Evolutionary conservation across 2,888 invertebrate genomes (phyloP), one percentile per base, ranked within the genome.

Genomic region (Drosophila pegasa): DNA sequence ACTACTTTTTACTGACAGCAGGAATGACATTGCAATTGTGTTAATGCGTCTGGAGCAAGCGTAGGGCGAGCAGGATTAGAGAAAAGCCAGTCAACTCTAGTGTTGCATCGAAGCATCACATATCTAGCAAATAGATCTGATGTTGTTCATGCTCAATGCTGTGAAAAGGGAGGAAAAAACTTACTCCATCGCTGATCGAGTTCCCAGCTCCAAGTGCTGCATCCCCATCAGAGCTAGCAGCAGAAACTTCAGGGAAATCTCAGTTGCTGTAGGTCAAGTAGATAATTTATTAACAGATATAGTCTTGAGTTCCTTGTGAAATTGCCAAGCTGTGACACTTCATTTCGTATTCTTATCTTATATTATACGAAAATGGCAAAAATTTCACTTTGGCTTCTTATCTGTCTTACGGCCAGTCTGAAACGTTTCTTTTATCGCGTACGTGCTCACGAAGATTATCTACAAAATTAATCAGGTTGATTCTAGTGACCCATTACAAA

Each of bases 191-290:
- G n/a, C n/a, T n/a, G n/a, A n/a, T n/a, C n/a, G n/a, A n/a, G n/a
- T n/a, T n/a, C n/a, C n/a, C n/a, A n/a, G n/a, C n/a, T n/a, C n/a
- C n/a, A n/a, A n/a, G n/a, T n/a, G n/a, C n/a, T n/a, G 83, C 0
- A 86, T 27, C 0, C 80, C 70, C 54, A 85, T 41, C 27, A 87
- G 38, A 12, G 47, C 47, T 0, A 88, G 29, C 9, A 83, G 41
- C 5, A 72, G 7, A 0, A 57, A 7, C n/a, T 69, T 60, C 12
- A 75, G 0, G 10, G 27, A 18, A 20, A 41, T 8, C 33, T 43
- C 2, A 33, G 12, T 60, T 64, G 64, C 88, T 82, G 47, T 29
- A 31, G 61, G 54, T 55, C 63, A 56, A 33, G 41, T n/a, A n/a
- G 22, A 50, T 16, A 22, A 50, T 3, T 50, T 16, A 7, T 10